Evolutionary conservation across 2,888 invertebrate genomes (phyloP), one percentile per base, ranked within the genome.

Genomic region (Brachynemurus nebulosus): DNA sequence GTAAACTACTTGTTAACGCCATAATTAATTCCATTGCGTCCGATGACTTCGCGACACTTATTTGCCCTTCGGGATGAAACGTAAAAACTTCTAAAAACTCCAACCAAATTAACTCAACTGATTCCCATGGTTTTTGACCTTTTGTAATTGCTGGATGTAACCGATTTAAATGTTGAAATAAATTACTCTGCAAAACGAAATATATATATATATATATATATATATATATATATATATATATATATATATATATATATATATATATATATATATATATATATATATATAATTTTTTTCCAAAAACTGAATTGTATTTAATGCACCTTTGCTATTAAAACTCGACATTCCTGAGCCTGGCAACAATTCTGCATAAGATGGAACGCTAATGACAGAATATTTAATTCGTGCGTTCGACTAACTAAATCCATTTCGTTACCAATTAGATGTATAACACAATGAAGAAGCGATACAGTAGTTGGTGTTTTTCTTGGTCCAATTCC

Each of bases 291-390:
- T 7, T 25, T 25, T 25, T 25, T 9, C 27, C 8, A 25, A 25
- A 25, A 25, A 25, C 8, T 25, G 27, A 9, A 25, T 25, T 9
- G 27, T 33, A 14, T 33, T n/a, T n/a, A n/a, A n/a, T n/a, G 53
- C 59, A 78, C 80, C 70, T 80, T 80, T 1, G 74, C 58, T 34
- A 79, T 61, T 38, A 75, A 62, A 11, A 72, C 62, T 34, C 80
- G 66, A 54, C 78, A 79, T 54, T 80, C 80, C 11, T 71, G 67
- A 35, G 73, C 70, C 27, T 62, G 60, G 44, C 69, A 63, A 45
- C 70, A 66, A 54, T 78, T 76, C 9, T 64, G 60, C 18, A 74
- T 53, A 38, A 72, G 52, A 49, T 69, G 63, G 51, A 74, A 69
- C 5, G 69, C 61, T 36, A 68, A 60, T 42, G 64, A 60, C 19